Conservation (phyloP, 2,113 vertebrate genomes). For the Sebastes fasciatus region DNA sequence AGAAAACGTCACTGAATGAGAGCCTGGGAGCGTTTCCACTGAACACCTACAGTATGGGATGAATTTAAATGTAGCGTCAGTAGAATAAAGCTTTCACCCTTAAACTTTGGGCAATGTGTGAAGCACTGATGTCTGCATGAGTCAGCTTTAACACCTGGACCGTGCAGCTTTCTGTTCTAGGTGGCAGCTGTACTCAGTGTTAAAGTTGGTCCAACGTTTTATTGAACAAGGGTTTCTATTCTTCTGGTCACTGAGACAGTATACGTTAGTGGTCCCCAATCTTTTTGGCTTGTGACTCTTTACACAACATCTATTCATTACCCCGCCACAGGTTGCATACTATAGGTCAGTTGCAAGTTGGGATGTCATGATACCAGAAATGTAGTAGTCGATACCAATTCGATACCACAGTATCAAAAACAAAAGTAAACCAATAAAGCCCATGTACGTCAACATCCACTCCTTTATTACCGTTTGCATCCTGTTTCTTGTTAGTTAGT, state of each 20-base stretch:
- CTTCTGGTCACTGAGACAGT: conserved; percentile 13
- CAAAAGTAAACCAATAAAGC: no score
- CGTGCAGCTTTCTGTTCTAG: neutral
- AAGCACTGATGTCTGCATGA: neutral
- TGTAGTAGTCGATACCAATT: no score
- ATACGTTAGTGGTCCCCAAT: neutral
- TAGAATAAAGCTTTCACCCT: conserved; percentile 6
- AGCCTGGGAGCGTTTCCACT: neutral
- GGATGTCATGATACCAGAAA: no score
- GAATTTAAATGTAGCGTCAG: neutral
- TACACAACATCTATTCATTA: neutral
- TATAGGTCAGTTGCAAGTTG: neutral
- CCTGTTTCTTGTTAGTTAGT: no score
- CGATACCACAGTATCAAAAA: no score
- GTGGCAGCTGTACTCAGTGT: neutral
- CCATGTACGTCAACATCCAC: no score
- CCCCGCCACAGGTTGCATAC: no score
- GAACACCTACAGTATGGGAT: neutral
- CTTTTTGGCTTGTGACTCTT: neutral
- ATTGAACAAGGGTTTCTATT: neutral
- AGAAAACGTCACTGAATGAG: neutral
- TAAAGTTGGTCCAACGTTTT: neutral
- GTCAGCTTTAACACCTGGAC: neutral
- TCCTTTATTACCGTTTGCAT: no score
- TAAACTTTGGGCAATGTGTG: neutral